phyloP scores from a whole-genome alignment of 92 coral and sea anemone species.

The Paramuricea clavata region DNA sequence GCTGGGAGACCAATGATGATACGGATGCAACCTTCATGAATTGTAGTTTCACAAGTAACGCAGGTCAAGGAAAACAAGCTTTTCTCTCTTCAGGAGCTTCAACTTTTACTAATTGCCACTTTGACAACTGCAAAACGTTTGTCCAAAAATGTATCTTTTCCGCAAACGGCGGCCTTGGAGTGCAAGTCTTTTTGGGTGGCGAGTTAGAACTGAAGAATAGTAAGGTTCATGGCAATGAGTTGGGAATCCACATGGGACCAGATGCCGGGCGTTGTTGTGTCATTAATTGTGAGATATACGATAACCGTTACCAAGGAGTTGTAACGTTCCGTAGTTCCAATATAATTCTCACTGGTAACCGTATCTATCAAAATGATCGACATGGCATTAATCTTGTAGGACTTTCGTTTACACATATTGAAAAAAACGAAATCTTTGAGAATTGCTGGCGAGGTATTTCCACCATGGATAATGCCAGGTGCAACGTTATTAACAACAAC shows the following conservation, averaged over 20 bases:
- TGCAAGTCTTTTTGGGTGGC: neutral
- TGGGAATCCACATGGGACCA: no score
- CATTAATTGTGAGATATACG: neutral
- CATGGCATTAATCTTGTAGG: neutral
- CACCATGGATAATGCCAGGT: neutral
- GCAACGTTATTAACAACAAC: neutral
- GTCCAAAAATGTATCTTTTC: neutral
- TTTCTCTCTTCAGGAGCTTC: neutral
- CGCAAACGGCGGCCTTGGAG: neutral
- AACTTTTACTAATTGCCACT: neutral
- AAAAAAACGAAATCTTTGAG: neutral
- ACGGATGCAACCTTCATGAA: no score
- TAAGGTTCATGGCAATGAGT: neutral
- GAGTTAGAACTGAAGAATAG: neutral
- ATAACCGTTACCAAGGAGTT: no score
- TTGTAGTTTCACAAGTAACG: no score
- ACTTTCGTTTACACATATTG: neutral
- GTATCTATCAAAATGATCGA: neutral
- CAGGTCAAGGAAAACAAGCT: neutral
- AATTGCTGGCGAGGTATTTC: neutral
- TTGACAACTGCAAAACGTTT: neutral
- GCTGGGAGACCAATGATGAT: neutral
- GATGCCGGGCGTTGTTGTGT: neutral
- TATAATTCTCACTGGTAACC: neutral
- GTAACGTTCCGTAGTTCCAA: neutral